Percentiles rank a stretch among this genome's conserved stretches.
Conservation (phyloP, 2,888 invertebrate species). For the Papilio gigon region DNA sequence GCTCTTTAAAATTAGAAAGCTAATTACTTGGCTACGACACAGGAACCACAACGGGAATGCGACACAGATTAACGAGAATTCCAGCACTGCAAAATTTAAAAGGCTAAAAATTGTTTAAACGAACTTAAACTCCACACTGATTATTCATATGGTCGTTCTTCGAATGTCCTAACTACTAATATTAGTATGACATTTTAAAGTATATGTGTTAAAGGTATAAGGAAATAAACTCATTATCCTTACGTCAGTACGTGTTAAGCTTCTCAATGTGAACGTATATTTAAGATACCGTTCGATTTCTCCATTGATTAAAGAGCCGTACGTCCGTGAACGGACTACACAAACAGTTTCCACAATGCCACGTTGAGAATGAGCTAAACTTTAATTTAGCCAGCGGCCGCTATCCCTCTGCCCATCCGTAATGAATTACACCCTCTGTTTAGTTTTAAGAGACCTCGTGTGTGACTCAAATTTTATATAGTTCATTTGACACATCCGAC, state of each 20-base stretch:
- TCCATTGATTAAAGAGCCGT: conserved; percentile 78
- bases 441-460: conserved; percentile 64
- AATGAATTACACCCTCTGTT: conserved; percentile 74
- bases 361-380: conserved; percentile 71
- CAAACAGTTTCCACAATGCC: conserved; percentile 65
- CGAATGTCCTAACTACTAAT: neutral
- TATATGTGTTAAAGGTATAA: too few relatives aligned
- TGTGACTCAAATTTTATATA: conserved; percentile 73
- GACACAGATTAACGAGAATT: conserved; percentile 60
- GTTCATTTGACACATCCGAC: conserved; percentile 49
- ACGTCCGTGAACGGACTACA: conserved; percentile 73
- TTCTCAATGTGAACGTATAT: conserved; percentile 52
- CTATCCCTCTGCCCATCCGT: conserved; percentile 66
- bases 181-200: too few relatives aligned
- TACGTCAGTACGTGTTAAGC: conserved; percentile 42
- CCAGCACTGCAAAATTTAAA: conserved; percentile 48
- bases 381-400: conserved; percentile 78
- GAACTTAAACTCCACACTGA: conserved; percentile 8
- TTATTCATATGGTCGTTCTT: neutral
- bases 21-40: conserved; percentile 72
- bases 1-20: conserved; percentile 78
- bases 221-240: conserved; percentile 16
- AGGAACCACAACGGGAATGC: conserved; percentile 57
- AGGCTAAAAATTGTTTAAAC: conserved; percentile 42
- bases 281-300: conserved; percentile 70